Percentiles rank a stretch among this genome's conserved stretches.
Evolutionary conservation across 1,140 invertebrate species (phyloP).

Genomic region (Notospermus geniculatus): DNA sequence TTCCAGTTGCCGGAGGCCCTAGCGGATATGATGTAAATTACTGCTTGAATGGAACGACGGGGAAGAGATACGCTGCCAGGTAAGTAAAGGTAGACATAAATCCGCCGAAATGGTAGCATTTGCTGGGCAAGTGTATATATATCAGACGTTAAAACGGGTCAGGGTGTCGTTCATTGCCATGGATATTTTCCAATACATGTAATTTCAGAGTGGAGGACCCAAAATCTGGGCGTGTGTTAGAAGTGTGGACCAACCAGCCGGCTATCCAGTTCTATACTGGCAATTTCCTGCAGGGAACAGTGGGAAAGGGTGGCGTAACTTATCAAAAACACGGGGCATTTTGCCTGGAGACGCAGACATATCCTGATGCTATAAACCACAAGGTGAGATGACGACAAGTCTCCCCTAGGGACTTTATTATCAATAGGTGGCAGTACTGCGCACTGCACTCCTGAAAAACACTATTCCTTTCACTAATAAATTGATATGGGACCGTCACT

Average conservation of each 20-base stretch:
- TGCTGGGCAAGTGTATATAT: no score
- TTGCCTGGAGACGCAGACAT: conserved; percentile 89
- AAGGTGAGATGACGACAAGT: no score
- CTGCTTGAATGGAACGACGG: conserved; percentile 57
- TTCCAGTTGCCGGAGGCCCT: conserved; percentile 30
- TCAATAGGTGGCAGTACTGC: no score
- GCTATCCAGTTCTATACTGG: conserved; percentile 88
- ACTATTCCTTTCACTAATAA: no score
- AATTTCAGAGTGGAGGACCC: conserved; percentile 65
- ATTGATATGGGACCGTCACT: no score
- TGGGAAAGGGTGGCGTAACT: conserved; percentile 67
- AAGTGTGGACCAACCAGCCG: conserved; percentile 80
- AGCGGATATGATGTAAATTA: conserved; percentile 75
- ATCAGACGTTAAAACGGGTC: no score
- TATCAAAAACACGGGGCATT: conserved; percentile 80
- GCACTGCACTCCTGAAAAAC: no score
- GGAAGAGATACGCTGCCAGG: conserved; percentile 41
- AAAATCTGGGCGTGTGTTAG: conserved; percentile 68
- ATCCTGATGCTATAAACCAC: conserved; percentile 81
- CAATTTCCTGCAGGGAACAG: conserved; percentile 64
- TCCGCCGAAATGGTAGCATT: no score
- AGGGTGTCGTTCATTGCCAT: no score
- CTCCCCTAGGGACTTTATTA: no score
- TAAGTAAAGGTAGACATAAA: conserved; percentile 27
- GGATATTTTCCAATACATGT: no score